Percentiles rank a stretch among this genome's conserved stretches.
Conservation (phyloP, 1,140 invertebrate genomes). For the Ceratitis capitata region DNA sequence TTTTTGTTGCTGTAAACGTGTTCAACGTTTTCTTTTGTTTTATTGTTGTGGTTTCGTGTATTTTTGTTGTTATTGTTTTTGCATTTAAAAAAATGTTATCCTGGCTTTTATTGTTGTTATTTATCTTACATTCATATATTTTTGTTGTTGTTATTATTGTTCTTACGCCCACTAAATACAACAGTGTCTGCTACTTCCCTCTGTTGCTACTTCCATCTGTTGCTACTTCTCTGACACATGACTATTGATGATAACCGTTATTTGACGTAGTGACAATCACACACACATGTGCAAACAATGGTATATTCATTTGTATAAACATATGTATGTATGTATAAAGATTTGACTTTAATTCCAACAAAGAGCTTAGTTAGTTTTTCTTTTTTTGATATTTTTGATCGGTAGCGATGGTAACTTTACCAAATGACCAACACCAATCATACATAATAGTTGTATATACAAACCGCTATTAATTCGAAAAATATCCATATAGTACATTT, state of each 20-base stretch:
- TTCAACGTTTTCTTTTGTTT: no score
- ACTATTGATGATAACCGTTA: constrained; percentile 60
- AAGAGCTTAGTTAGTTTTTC: neutral
- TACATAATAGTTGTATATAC: neutral
- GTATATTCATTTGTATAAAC: no score
- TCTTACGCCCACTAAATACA: neutral
- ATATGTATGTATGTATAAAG: neutral
- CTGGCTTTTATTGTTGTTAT: neutral
- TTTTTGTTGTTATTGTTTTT: constrained; percentile 5
- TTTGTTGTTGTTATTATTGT: neutral
- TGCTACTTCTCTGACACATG: neutral
- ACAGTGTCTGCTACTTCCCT: neutral
- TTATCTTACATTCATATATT: neutral
- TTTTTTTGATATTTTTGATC: neutral
- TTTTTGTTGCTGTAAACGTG: no score
- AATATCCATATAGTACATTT: neutral
- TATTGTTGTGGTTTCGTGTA: neutral
- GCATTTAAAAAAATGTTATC: no score
- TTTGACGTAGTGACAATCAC: constrained; percentile 32
- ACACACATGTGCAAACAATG: no score
- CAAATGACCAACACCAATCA: neutral
- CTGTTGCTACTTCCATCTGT: neutral
- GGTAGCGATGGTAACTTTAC: neutral
- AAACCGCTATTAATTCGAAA: neutral
- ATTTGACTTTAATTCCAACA: neutral